Evolutionary conservation across 2,113 vertebrate species (phyloP), one percentile per base, ranked within the genome.

Genomic region (Macroglossus sobrinus): DNA sequence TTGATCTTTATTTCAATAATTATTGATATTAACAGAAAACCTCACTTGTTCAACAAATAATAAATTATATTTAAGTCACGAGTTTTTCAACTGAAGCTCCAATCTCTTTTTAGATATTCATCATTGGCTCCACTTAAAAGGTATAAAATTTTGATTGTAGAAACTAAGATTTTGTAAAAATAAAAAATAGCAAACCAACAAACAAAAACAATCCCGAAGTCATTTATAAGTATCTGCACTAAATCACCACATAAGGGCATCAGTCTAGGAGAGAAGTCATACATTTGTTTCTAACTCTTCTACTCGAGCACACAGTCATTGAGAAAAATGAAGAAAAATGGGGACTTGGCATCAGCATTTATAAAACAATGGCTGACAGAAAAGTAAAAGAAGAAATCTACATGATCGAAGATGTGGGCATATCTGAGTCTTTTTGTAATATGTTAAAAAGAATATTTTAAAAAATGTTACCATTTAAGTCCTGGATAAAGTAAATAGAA

Each of bases 31-130:
- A 80, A 68, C 28, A 96, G 30, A 94, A 91, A 93, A 43, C 35
- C 94, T 79, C 2, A 40, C 75, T 93, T 92, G n/a, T 80, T 84
- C 33, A 84, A 71, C 30, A 90, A 89, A 75, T 75, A 92, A 30
- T 86, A 74, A 92, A 80, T 92, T 93, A 30, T 95, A 64, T 53
- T 91, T 68, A 93, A 87, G 53, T 35, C 33, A 55, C 26, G 18
- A 94, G n/a, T 13, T 92, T 80, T 68, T 63, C 64, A 93, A 47
- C 28, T 38, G 22, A 89, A 59, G 28, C 11, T 76, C 16, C 40
- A 84, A 74, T 91, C 13, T 64, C 10, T 72, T 63, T 92, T 79
- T 30, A 69, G 24, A 85, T 89, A 84, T 63, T 74, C 38, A 47
- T 89, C 64, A 68, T 57, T n/a, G 38, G 19, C 11, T 57, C 26